Base-by-base conservation (phyloP, 2,888 invertebrate genomes). In the Chirona hameri region DNA sequence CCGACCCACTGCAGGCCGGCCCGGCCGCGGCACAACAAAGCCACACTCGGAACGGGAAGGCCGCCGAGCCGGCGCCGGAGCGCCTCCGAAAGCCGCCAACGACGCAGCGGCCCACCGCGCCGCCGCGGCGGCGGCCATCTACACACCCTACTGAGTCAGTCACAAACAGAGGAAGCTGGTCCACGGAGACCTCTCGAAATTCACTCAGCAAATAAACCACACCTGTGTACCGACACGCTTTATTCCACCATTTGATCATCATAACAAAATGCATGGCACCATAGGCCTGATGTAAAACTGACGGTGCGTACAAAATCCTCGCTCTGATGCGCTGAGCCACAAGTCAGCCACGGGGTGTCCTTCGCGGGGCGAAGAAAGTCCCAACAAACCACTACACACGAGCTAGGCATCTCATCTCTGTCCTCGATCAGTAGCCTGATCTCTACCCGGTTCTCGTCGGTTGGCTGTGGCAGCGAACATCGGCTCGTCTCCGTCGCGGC, bases 231-330 rank as follows among this genome's bases (percentile, higher is more conserved):
- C 52, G 52, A 60, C 60, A 65, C 65, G 27, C 10, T 72, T 72
- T 72, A 72, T 72, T 72, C 29, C 72, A 72, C 72, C 72, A 31
- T 72, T 72, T 72, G 72, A 72, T 72, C 60, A 60, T 60, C 72
- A 72, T 72, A 72, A 72, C 72, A 72, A 72, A 69, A 72, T 72
- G 31, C 72, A 72, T 29, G n/a, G 27, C 31, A 72, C 27, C 15
- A 72, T 31, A 72, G 15, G 27, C 27, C 72, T n/a, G 31, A 29
- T 72, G 72, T 72, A 72, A 72, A 72, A 72, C 21, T 31, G 72
- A 31, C 72, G 31, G 31, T 31, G 5, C 72, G 72, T 72, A 72
- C 31, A 72, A 72, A 72, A 72, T 27, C 29, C 18, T 5, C 72
- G 5, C 14, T 29, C 29, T n/a, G 29, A 24, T 27, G 27, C 24